These are phyloP conservation scores for Montipora capricornis DNA, from an alignment of 64 coral and sea anemone species.

Conservation along the genomic window DNA sequence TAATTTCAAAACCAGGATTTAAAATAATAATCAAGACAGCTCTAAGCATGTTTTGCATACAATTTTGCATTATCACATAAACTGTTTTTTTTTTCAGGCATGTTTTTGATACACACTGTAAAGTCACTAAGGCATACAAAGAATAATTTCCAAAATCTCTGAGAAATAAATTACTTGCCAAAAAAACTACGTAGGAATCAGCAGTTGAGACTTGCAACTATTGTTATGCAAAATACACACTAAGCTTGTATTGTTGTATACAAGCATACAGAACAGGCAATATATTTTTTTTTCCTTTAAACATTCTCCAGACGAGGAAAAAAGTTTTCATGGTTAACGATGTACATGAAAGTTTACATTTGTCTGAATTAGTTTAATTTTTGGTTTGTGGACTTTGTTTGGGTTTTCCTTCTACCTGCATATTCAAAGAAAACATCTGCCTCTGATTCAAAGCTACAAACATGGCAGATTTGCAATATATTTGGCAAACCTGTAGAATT, in stretches of 20 bases:
- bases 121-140: not conserved
- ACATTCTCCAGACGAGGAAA: too few species aligned
- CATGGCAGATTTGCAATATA: constrained; percentile 15
- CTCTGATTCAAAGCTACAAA: constrained; percentile 4
- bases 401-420: constrained; percentile 10
- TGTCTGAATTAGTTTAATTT: not conserved
- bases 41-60: not conserved
- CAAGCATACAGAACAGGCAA: not conserved
- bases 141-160: not conserved
- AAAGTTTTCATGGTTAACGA: not conserved
- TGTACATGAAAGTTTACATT: not conserved
- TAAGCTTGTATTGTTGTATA: not conserved
- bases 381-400: not conserved
- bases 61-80: not conserved
- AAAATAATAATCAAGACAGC: not conserved
- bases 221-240: constrained; percentile 1
- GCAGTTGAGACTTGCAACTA: not conserved
- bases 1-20: not conserved
- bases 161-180: too few species aligned
- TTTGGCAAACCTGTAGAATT: constrained; percentile 25
- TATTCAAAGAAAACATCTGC: constrained; percentile 30
- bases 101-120: not conserved
- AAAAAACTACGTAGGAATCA: not conserved
- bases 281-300: too few species aligned
- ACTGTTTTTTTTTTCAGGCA: not conserved